Conservation (phyloP, 1,140 invertebrate genomes). For the Antheraea pernyi region DNA sequence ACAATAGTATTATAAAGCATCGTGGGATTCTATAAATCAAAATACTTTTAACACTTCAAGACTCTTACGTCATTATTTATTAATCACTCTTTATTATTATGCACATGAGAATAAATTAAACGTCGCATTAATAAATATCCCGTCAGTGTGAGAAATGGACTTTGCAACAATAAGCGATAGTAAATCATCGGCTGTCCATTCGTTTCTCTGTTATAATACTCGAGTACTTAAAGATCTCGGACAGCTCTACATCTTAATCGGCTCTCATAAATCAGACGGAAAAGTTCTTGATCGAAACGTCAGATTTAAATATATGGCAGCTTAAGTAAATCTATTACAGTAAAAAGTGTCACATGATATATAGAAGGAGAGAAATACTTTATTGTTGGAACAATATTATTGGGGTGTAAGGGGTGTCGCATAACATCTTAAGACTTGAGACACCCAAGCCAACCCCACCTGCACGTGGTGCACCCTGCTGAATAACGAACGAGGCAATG, state of each 20-base stretch:
- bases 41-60: no score
- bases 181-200: conserved; percentile 28
- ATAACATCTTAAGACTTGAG: no score
- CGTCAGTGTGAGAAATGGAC: conserved; percentile 16
- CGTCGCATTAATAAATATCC: neutral
- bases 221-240: conserved; percentile 10
- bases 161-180: conserved; percentile 23
- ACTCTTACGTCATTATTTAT: no score
- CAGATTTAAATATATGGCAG: conserved; percentile 27
- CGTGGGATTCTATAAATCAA: no score
- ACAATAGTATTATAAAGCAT: no score
- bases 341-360: neutral
- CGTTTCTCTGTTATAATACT: conserved; percentile 15
- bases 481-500: no score
- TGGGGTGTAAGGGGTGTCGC: no score
- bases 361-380: no score
- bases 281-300: conserved; percentile 28
- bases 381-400: no score
- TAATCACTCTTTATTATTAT: neutral
- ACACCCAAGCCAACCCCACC: no score
- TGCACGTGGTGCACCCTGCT: no score
- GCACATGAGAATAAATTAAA: neutral
- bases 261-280: conserved; percentile 30
- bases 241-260: conserved; percentile 29
- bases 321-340: neutral